Base-by-base conservation (phyloP, 2,113 vertebrate species). In the Chionomys nivalis region DNA sequence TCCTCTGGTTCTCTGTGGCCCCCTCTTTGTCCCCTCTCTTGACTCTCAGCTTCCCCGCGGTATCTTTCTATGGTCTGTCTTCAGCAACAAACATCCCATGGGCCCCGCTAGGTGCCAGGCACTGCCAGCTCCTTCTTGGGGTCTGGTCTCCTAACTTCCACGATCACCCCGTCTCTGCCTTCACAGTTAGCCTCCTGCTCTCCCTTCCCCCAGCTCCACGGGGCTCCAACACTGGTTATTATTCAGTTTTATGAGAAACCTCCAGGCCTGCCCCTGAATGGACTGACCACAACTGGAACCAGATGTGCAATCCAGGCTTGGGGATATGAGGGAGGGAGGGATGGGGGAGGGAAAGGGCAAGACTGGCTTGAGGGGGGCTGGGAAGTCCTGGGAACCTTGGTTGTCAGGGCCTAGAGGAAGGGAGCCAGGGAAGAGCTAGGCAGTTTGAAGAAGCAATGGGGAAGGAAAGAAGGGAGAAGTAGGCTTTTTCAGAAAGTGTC, bases 251-350 rank as follows among this genome's bases (percentile, higher is more conserved):
- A 96, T 97, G 97, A 97, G 97, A 98, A 97, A 79, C 96, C 96
- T 93, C 96, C 94, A 81, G 95, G 94, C 93, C 96, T 98, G 94
- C 97, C 97, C 97, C 92, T 97, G 96, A 96, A 97, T 42, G 96
- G 97, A 96, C 95, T 95, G 90, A 97, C 98, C 98, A 97, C 98
- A 98, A 98, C 97, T 98, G 97, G 97, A 98, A 98, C 97, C 98
- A 98, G 98, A 98, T 98, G 98, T 98, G 96, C 93, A 83, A 28
- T 93, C 87, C 86, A 75, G 96, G 44, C 42, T 87, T 36, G 61
- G 73, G 87, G 66, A n/a, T 61, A 31, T 3, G 72, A 86, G 49
- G 39, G 68, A 87, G 82, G 68, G 49, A 52, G 12, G 49, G 49
- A 52, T 2, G 49, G 73, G 24, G 86, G 66, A 49, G 86, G 72